Base-by-base conservation (phyloP, 2,113 vertebrate genomes). In the Malaclemys terrapin region DNA sequence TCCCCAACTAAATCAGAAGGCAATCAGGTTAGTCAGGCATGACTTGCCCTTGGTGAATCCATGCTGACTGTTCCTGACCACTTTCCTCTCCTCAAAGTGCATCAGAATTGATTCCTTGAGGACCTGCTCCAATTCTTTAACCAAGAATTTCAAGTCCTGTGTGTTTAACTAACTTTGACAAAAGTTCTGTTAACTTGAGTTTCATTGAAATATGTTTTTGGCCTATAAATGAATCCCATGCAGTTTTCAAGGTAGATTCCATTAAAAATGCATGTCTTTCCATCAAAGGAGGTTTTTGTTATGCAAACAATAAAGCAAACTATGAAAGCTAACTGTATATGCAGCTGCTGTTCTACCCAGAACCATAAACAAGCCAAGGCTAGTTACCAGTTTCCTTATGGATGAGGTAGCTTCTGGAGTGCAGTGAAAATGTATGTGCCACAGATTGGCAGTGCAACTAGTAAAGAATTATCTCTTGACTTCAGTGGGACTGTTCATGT, bases 201-300 rank as follows among this genome's bases (percentile, higher is more conserved):
- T 85, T 80, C 96, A 59, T 85, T 91, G 56, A 89, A 89, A 92
- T 85, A 22, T 35, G 35, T 20, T 94, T 96, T 88, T 87, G 91
- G 52, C 76, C 82, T 95, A 42, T 50, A 96, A 90, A 91, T 42
- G 89, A 91, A 93, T 85, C 42, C 76, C 62, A 35, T 86, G 82
- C 75, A 80, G 87, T 90, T 96, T 95, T 94, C 76, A 87, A 95
- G 82, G 42, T 52, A 87, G 54, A 93, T 80, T 96, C 90, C 96
- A 91, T 89, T 96, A 94, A 93, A 97, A 93, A 93, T 82, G 79
- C 52, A 84, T 87, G 29, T 78, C 1, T 89, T 82, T 56, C 80
- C 13, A 54, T 82, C 52, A 54, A 42, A 20, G 52, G 35, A 56
- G 54, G 50, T 12, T 42, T 24, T 38, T 82, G 52, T 35, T 54